Evolutionary conservation across 2,113 vertebrate genomes (phyloP), one percentile per base, ranked within the genome.

Genomic region (Nerophis lumbriciformis): DNA sequence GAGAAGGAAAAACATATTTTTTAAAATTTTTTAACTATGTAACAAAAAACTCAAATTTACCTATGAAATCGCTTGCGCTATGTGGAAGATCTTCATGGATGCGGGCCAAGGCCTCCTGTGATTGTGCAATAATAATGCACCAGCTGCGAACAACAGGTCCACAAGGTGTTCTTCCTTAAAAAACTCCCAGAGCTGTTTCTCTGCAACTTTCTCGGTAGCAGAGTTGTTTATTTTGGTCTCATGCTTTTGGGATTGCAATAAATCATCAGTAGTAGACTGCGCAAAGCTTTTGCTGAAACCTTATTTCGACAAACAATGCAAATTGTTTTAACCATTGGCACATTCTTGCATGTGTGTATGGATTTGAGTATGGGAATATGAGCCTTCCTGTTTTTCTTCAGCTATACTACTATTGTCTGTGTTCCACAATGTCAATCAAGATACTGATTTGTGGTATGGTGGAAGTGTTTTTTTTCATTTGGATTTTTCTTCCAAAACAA

Each of bases 321-420:
- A 60, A 44, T 47, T 72, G 57, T 79, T 71, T 45, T 75, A 48
- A 59, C 66, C 16, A 4, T 45, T 66, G 47, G 57, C 68, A 45
- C 10, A 5, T 75, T 75, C 73, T 72, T 53, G 69, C 63, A 49
- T 65, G 52, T 76, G 55, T 61, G 63, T 60, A 65, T 53, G 61
- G 37, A 77, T 59, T 61, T 53, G 81, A 69, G 67, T 69, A 60
- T 76, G 70, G 68, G 73, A 63, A 51, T 83, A 21, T 48, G 68
- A 69, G 45, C 55, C 73, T 83, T 87, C 85, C 87, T 87, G 87
- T 83, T 83, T 77, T 84, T 76, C 64, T 77, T 53, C 47, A 63
- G 68, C 66, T 61, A 50, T 68, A 73, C 61, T 10, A 39, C 71
- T 76, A 48, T 76, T 80, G 77, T 80, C 64, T 76, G 66, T 68